These are phyloP conservation scores for Eristalinus sepulchralis DNA, from an alignment of 2,888 invertebrate species.

Conservation along the genomic window DNA sequence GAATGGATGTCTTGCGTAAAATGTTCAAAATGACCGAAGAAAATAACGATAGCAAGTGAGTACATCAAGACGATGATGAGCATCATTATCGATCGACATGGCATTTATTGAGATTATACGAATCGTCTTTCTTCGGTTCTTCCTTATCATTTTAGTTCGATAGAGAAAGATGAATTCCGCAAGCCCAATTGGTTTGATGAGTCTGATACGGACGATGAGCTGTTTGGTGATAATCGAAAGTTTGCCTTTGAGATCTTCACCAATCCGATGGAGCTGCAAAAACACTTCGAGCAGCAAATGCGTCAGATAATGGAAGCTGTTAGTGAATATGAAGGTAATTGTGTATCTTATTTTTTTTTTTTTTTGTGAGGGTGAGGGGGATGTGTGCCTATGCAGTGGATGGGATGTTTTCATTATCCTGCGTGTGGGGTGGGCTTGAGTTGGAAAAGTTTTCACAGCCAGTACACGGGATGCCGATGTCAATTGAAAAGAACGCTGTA, in stretches of 20 bases:
- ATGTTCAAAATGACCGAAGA: constrained; percentile 76
- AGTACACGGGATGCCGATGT: too few relatives aligned
- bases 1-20: constrained; percentile 77
- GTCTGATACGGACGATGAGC: constrained; percentile 80
- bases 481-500: background rate
- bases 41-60: constrained; percentile 73
- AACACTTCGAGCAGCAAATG: constrained; percentile 84
- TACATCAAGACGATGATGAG: constrained; percentile 47
- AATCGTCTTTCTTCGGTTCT: background rate
- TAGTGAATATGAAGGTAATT: constrained; percentile 78
- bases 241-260: constrained; percentile 83
- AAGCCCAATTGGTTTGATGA: constrained; percentile 81
- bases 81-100: constrained; percentile 63
- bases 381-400: background rate
- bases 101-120: constrained; percentile 2
- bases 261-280: constrained; percentile 84
- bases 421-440: background rate
- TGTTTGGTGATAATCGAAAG: constrained; percentile 79
- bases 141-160: constrained; percentile 68
- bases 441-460: too few relatives aligned
- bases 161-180: constrained; percentile 79
- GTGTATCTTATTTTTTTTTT: background rate
- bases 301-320: constrained; percentile 83
- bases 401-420: background rate
- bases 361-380: background rate